Evolutionary conservation across 2,888 invertebrate genomes (phyloP), one percentile per base, ranked within the genome.

Genomic region (Nomada ruficornis): DNA sequence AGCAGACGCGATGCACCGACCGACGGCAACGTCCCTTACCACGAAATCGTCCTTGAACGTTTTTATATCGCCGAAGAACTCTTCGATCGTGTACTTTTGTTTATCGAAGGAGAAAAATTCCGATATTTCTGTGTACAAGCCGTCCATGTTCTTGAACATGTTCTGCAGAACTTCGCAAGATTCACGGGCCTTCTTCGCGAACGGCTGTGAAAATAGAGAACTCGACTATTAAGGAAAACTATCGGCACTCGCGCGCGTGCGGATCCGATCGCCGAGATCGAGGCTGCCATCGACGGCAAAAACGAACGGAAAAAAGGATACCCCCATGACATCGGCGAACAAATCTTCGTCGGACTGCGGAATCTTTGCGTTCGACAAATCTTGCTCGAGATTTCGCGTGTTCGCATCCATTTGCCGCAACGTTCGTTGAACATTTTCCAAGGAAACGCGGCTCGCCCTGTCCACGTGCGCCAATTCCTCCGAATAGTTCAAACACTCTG

Each of bases 61-160:
- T 94, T 98, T 99, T 84, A 99, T 95, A 92, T 99, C 99, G 0
- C 96, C 96, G 94, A 99, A 99, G 95, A 99, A 98, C 93, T 99
- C 99, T 91, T 99, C 99, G 88, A 99, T 95, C 0, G 97, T 96
- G 92, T 99, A 99, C 94, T 99, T 99, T 85, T 96, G 96, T 10
- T 97, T 96, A 92, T 99, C 99, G 94, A 99, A 99, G 1, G 97
- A 96, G 94, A 96, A 99, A 94, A 97, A 99, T 90, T 98, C 98
- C 0, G 98, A 96, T 13, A 99, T 94, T 65, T 97, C 97, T 4
- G 95, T 95, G 94, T 97, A 99, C 0, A 98, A 94, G 13, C 95
- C 96, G 86, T 98, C 98, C 97, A 99, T 98, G 92, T 98, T 98
- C 88, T 97, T 96, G 94, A 97, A 97, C 99, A 99, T 99, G 74